Base-by-base conservation (phyloP, 1,140 invertebrate species). In the Magallana gigas region DNA sequence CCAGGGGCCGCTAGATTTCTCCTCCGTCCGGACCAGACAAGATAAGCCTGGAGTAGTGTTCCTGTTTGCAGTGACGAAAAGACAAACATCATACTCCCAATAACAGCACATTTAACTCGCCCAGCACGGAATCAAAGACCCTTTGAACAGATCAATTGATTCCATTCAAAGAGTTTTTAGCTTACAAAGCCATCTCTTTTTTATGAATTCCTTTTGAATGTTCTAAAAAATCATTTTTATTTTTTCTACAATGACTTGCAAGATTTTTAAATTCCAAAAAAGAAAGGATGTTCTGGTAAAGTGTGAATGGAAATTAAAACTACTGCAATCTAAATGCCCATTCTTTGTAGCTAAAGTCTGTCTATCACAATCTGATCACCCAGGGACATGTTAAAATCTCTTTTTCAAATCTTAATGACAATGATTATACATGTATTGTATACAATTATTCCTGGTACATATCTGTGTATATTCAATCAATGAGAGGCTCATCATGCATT, bases 191-290 rank as follows among this genome's bases (percentile, higher is more conserved):
- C 8, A 8, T 23, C 23, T 71, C 68, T 71, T 71, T 71, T 29
- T 48, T 48, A 71, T 71, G 11, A 71, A 71, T 71, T 71, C 64
- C n/a, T 71, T 71, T 71, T 71, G 8, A 71, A 29, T 71, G 11
- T 14, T 23, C 7, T 8, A 71, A 71, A 71, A 71, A 23, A 29
- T 11, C 12, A 48, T 48, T 5, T 48, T 5, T 5, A 9, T 71
- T 71, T 29, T 71, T 71, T 71, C 68, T 29, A 71, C 68, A 18
- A 71, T 71, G 68, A 71, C 68, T 71, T 71, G 68, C 68, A 71
- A 71, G 36, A 71, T 29, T 11, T 29, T 11, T 29, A 11, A 48
- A 48, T 48, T 48, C 36, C 5, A 48, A 5, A 48, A 36, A 2
- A 48, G 36, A 48, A 48, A 48, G 36, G 36, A 48, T 48, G 36